Evolutionary conservation across 2,113 vertebrate genomes (phyloP).

Genomic region (Vulpes ferrilata): DNA sequence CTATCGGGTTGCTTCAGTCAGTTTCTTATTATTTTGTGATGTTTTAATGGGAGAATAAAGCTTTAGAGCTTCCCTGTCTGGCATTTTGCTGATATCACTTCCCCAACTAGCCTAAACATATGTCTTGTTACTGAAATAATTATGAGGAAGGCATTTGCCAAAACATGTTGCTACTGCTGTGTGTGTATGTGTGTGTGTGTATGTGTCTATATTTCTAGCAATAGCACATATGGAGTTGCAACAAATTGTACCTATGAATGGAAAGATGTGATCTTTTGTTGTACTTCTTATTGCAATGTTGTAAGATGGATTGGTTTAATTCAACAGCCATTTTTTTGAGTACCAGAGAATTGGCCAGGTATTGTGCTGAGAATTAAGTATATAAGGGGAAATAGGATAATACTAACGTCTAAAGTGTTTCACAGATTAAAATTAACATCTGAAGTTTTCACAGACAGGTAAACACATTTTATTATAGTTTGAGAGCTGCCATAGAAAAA

Average conservation of each 20-base stretch:
- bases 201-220: background rate
- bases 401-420: background rate
- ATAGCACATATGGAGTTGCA: background rate
- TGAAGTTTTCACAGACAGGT: background rate
- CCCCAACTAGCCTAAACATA: background rate
- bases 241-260: background rate
- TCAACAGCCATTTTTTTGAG: background rate
- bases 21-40: background rate
- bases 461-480: background rate
- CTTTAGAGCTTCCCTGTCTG: background rate
- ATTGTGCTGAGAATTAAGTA: background rate
- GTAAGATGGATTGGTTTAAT: background rate
- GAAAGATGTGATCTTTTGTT: background rate
- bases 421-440: background rate
- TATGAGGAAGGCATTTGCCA: background rate
- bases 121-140: background rate
- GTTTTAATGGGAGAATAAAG: background rate
- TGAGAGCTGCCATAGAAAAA: background rate
- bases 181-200: background rate
- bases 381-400: background rate
- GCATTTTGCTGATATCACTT: background rate
- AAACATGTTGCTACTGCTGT: background rate
- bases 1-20: background rate
- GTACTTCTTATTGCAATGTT: background rate
- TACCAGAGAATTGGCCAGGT: background rate